Evolutionary conservation across 2,797 vertebrate genomes (phyloP).

Genomic region (Mormyrops boulengeri): DNA sequence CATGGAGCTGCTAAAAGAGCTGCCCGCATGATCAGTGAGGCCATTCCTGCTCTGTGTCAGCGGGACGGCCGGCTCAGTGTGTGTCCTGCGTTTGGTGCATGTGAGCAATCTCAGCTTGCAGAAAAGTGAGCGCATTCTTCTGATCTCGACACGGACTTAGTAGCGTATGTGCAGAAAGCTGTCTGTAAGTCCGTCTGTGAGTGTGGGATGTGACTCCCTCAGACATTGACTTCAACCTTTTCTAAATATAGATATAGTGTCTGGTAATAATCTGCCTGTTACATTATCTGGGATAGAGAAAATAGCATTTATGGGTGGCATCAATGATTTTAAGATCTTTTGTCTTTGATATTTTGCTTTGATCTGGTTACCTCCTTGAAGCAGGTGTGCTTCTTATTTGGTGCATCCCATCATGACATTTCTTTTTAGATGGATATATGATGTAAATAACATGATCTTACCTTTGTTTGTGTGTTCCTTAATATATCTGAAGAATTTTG

Average conservation of each 20-base stretch:
- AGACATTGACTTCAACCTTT: constrained; percentile 35
- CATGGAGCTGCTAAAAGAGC: neutral
- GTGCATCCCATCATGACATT: neutral
- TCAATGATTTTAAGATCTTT: neutral
- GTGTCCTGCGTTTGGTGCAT: neutral
- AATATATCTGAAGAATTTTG: neutral
- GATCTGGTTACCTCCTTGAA: neutral
- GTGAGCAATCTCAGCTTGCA: neutral
- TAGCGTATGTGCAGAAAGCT: constrained; percentile 25
- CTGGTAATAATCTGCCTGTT: constrained; percentile 42
- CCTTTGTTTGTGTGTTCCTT: neutral
- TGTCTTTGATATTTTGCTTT: constrained; percentile 4
- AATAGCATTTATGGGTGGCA: constrained; percentile 18
- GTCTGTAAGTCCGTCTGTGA: constrained; percentile 16
- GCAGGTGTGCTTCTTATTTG: neutral
- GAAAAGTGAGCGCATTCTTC: neutral
- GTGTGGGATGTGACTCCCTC: constrained; percentile 34
- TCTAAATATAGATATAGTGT: constrained; percentile 48
- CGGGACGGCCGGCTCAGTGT: neutral
- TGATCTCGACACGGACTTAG: neutral
- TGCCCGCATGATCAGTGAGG: neutral
- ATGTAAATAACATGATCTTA: neutral
- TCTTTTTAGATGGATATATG: neutral
- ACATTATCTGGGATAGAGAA: constrained; percentile 43
- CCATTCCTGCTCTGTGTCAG: neutral